phyloP scores from a whole-genome alignment of 2,888 invertebrate genomes.

The Nematopogon swammerdamellus region DNA sequence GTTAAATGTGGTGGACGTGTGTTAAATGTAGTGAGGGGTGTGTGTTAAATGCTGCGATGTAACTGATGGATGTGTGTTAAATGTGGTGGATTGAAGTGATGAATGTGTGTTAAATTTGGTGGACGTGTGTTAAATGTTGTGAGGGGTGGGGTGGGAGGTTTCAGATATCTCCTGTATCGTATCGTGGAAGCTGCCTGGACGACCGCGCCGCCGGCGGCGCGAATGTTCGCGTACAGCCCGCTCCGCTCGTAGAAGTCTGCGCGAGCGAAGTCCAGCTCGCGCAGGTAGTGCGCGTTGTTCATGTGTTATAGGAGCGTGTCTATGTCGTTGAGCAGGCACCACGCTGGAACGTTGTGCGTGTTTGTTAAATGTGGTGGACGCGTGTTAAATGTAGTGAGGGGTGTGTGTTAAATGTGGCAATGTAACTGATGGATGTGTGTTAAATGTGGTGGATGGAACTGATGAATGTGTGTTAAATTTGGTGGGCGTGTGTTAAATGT shows the following conservation, averaged over 20 bases:
- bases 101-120: no score
- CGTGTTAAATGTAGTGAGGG: background rate
- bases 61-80: no score
- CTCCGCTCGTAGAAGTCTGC: constrained; percentile 83
- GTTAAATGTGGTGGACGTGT: background rate
- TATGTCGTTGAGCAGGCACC: constrained; percentile 83
- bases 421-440: no score
- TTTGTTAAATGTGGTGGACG: no score
- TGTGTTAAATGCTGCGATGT: no score
- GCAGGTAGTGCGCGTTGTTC: constrained; percentile 87
- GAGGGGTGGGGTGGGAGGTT: constrained; percentile 69
- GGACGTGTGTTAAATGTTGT: constrained; percentile 77
- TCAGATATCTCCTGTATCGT: constrained; percentile 73
- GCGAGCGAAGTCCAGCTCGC: constrained; percentile 86
- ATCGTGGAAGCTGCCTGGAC: constrained; percentile 81
- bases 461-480: no score
- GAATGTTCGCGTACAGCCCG: constrained; percentile 69
- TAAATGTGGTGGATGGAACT: no score
- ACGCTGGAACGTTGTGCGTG: constrained; percentile 54
- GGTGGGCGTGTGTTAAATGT: no score
- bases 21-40: constrained; percentile 1
- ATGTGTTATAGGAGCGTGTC: constrained; percentile 85
- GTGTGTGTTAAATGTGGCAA: background rate
- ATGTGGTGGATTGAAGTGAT: no score
- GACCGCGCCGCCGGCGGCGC: constrained; percentile 69